Evolutionary conservation across 1,140 invertebrate species (phyloP).

Genomic region (Dinothrombium tinctorium): DNA sequence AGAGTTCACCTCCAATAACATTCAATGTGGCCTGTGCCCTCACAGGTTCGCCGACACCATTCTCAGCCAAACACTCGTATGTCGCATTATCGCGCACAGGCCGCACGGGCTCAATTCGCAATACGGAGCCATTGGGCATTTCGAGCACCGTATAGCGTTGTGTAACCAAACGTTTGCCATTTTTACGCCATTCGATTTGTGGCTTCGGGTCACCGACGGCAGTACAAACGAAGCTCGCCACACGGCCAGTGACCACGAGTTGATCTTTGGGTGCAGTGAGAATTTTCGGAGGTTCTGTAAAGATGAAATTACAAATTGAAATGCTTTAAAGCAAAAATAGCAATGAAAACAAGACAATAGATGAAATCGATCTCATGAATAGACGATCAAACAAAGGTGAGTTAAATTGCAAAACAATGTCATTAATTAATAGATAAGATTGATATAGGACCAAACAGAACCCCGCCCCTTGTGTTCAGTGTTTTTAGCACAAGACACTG

Average conservation of each 20-base stretch:
- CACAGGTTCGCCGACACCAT: constrained; percentile 80
- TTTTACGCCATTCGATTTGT: constrained; percentile 23
- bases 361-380: too few species aligned
- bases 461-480: too few species aligned
- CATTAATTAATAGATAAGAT: too few species aligned
- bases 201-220: constrained; percentile 59
- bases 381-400: too few species aligned
- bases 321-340: too few species aligned
- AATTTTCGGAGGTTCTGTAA: constrained; percentile 70
- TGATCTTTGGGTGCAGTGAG: constrained; percentile 58
- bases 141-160: constrained; percentile 23
- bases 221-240: constrained; percentile 81
- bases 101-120: constrained; percentile 75
- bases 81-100: constrained; percentile 53
- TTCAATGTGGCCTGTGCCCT: constrained; percentile 61
- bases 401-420: too few species aligned
- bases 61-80: constrained; percentile 90
- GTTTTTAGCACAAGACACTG: too few species aligned
- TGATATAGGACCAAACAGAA: too few species aligned
- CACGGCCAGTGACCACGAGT: constrained; percentile 61
- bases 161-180: constrained; percentile 20
- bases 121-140: constrained; percentile 43
- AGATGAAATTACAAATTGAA: too few species aligned
- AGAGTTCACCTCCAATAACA: too few species aligned
- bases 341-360: too few species aligned